Evolutionary conservation across 2,888 invertebrate genomes (phyloP).

Genomic region (Alloscopus bannaensis): DNA sequence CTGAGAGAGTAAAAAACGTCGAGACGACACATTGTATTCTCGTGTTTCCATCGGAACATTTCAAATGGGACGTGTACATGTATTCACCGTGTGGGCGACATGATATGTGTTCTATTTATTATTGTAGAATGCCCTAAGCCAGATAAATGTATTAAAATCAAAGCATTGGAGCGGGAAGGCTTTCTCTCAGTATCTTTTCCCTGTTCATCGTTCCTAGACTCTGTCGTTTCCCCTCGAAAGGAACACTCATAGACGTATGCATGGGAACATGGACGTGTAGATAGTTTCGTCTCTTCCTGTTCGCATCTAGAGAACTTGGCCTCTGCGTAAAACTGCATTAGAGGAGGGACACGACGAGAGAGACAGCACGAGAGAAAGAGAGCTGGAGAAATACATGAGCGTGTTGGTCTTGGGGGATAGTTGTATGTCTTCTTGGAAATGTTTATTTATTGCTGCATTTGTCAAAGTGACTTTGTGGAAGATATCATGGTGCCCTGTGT

Average conservation of each 20-base stretch:
- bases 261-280: too few species aligned
- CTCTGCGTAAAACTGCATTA: conserved; percentile 25
- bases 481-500: conserved; percentile 60
- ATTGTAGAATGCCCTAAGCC: conserved; percentile 41
- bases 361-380: conserved; percentile 11
- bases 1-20: neutral
- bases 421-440: conserved; percentile 60
- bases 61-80: neutral
- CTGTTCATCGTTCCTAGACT: too few species aligned
- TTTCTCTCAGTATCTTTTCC: conserved; percentile 3
- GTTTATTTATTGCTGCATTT: conserved; percentile 65
- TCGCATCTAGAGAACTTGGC: conserved; percentile 5
- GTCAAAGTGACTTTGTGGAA: conserved; percentile 62
- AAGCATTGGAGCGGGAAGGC: conserved; percentile 49
- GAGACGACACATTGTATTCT: too few species aligned
- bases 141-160: conserved; percentile 59
- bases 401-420: conserved; percentile 30
- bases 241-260: too few species aligned
- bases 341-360: conserved; percentile 23
- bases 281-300: conserved; percentile 15
- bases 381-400: neutral
- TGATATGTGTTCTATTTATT: conserved; percentile 20
- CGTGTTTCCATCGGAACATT: too few species aligned
- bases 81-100: too few species aligned
- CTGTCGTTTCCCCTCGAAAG: too few species aligned